Evolutionary conservation across 2,113 vertebrate species (phyloP).

Genomic region (Sakesphorus luctuosus): DNA sequence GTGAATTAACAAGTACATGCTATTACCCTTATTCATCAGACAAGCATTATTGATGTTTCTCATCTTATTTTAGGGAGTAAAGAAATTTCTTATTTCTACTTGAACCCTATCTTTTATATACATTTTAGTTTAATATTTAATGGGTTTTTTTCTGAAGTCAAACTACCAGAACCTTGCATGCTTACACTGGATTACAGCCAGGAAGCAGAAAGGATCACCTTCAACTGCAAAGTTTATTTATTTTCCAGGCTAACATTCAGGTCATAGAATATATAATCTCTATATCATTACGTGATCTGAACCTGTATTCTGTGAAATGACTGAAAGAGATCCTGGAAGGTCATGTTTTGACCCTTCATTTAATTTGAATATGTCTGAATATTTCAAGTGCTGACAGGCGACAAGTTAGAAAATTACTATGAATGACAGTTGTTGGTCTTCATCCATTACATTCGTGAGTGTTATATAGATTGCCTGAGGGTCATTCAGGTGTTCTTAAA

Average conservation of each 20-base stretch:
- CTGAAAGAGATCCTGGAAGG: neutral
- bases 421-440: neutral
- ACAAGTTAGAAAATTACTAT: neutral
- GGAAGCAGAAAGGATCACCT: neutral
- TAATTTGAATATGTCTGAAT: neutral
- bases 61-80: neutral
- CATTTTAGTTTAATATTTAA: neutral
- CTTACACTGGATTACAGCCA: neutral
- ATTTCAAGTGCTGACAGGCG: neutral
- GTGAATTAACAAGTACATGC: neutral
- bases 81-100: neutral
- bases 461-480: neutral
- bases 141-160: neutral
- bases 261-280: neutral
- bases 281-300: neutral
- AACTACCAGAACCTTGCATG: neutral
- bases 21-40: neutral
- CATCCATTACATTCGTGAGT: neutral
- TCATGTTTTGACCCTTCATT: neutral
- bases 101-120: neutral
- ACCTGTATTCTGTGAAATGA: neutral
- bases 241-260: neutral
- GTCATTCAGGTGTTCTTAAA: neutral
- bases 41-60: neutral
- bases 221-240: neutral